These are phyloP conservation scores for Tetragonula clypearis DNA, from an alignment of 1,140 invertebrate genomes.

Conservation along the genomic window DNA sequence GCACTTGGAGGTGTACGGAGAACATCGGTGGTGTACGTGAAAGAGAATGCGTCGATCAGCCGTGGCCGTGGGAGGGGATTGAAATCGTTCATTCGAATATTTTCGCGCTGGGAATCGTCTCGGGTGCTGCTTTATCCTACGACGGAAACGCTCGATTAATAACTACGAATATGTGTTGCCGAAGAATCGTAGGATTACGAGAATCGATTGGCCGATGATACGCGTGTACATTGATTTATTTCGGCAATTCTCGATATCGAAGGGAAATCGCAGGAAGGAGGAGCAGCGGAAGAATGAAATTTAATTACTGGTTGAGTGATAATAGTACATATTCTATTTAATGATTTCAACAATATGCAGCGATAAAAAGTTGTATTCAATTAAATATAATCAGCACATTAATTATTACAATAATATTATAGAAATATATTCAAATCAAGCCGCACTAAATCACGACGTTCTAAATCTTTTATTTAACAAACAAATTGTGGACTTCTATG, in stretches of 20 bases:
- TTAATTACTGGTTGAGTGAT: not conserved
- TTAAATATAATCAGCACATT: no score
- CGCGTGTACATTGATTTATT: not conserved
- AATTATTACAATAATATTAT: no score
- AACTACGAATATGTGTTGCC: not conserved
- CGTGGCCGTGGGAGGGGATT: not conserved
- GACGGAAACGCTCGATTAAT: not conserved
- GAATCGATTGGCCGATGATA: not conserved
- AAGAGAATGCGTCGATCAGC: not conserved
- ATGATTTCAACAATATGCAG: no score
- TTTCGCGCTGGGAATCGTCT: not conserved
- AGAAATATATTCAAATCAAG: no score
- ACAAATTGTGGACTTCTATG: no score
- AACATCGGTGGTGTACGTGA: not conserved
- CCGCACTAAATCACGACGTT: not conserved
- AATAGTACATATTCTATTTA: not conserved
- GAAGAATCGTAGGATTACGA: not conserved
- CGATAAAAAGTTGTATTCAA: no score
- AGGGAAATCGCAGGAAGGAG: not conserved
- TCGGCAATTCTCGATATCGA: not conserved
- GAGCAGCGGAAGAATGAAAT: not conserved
- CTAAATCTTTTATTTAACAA: not conserved
- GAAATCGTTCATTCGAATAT: constrained; percentile 1
- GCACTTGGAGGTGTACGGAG: not conserved
- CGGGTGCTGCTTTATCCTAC: not conserved